Evolutionary conservation across 2,113 vertebrate species (phyloP).

Genomic region (Gadus chalcogrammus): DNA sequence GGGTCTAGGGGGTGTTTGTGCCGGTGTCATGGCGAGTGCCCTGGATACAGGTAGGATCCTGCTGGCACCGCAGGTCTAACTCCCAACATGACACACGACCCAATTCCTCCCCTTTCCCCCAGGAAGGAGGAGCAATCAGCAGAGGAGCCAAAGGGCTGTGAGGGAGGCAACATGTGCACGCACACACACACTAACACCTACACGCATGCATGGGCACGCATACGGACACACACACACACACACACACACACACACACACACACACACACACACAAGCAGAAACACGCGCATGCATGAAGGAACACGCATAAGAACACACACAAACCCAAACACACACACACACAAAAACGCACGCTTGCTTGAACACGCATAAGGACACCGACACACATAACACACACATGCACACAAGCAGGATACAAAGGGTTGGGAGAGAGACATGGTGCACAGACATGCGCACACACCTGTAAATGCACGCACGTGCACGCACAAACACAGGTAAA

Average conservation of each 20-base stretch:
- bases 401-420: not conserved
- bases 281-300: too few species aligned
- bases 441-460: slow-evolving; percentile 36
- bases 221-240: too few species aligned
- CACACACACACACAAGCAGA: too few species aligned
- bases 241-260: too few species aligned
- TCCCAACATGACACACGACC: slow-evolving; percentile 56
- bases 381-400: slow-evolving; percentile 19
- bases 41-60: slow-evolving; percentile 27
- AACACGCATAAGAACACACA: too few species aligned
- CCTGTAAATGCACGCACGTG: too few species aligned
- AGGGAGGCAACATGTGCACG: slow-evolving; percentile 49
- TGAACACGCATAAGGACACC: too few species aligned
- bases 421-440: slow-evolving; percentile 35
- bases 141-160: slow-evolving; percentile 42
- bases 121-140: slow-evolving; percentile 55
- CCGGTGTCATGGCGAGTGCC: slow-evolving; percentile 5
- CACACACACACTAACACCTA: slow-evolving; percentile 29
- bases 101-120: slow-evolving; percentile 48
- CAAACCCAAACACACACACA: too few species aligned
- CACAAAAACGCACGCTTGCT: too few species aligned
- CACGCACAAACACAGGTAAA: not conserved
- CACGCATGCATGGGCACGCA: too few species aligned
- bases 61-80: slow-evolving; percentile 29
- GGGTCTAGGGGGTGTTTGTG: slow-evolving; percentile 10